Percentiles rank a stretch among this genome's conserved stretches.
Evolutionary conservation across 2,888 invertebrate genomes (phyloP).

Genomic region (Agrotis exclamationis): DNA sequence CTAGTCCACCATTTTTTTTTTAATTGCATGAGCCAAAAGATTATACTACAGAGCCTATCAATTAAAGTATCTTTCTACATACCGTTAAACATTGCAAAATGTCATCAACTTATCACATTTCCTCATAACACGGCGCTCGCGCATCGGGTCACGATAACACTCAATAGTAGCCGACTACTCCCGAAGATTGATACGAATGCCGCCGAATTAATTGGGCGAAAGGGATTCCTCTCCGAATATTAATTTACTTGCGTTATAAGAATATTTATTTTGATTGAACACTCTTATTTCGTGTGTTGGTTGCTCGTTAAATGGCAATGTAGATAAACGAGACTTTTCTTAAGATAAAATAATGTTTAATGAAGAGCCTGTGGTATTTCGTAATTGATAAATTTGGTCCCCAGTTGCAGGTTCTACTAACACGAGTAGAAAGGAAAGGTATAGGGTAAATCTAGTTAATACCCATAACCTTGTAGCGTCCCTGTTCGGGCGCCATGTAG

Average conservation of each 20-base stretch:
- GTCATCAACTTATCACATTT: constrained; percentile 29
- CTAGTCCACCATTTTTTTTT: too few species aligned
- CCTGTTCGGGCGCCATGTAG: too few species aligned
- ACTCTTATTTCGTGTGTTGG: constrained; percentile 55
- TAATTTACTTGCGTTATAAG: constrained; percentile 59
- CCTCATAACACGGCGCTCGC: constrained; percentile 32
- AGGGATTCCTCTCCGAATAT: constrained; percentile 49
- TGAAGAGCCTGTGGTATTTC: constrained; percentile 9
- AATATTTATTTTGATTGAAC: constrained; percentile 63
- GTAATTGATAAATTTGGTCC: constrained; percentile 19
- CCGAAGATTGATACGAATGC: constrained; percentile 56
- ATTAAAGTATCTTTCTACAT: constrained; percentile 1
- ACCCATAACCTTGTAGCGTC: too few species aligned
- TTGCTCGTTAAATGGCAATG: constrained; percentile 44
- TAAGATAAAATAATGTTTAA: constrained; percentile 23
- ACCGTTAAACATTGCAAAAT: constrained; percentile 15
- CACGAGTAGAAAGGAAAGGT: neutral
- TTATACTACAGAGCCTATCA: neutral
- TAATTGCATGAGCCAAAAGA: too few species aligned
- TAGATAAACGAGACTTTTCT: constrained; percentile 47
- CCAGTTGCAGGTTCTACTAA: neutral
- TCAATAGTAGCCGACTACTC: constrained; percentile 42
- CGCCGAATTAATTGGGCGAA: constrained; percentile 59
- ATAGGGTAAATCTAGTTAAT: too few species aligned
- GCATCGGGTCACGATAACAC: constrained; percentile 35